Evolutionary conservation across 2,113 vertebrate genomes (phyloP), one percentile per base, ranked within the genome.

Genomic region (Recurvirostra avosetta): DNA sequence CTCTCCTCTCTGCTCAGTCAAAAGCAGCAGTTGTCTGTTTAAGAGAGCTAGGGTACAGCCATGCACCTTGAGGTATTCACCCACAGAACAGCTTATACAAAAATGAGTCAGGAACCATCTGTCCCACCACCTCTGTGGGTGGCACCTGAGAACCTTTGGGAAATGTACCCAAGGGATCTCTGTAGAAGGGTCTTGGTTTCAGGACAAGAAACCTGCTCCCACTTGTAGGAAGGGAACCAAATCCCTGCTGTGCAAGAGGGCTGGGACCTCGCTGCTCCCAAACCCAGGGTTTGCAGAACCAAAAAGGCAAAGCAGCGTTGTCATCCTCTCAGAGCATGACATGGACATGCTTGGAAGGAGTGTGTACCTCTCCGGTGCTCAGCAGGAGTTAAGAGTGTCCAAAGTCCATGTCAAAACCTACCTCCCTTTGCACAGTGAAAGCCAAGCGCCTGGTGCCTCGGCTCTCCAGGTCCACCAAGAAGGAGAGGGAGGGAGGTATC

Each of bases 81-180:
- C 18, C 29, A 66, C 27, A 56, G 32, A 62, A 56, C 22, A 47
- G 12, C 38, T 59, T 27, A 47, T 17, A 36, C 27, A 43, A 26
- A 81, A 55, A 56, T 12, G 7, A 58, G 5, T 20, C 0, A 0
- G 34, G 32, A 43, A 22, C 15, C 0, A 0, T 53, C 65, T 71
- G n/a, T 63, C 47, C 38, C 15, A 25, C 4, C 5, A 0, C 5
- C 27, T 26, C 11, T 41, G 29, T 29, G 22, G 9, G 17, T 26
- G 25, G n/a, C 22, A 47, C 26, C 15, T 34, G 36, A 53, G 30
- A 79, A 34, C 10, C 38, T 80, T 13, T 73, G 56, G 26, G 36
- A 86, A n/a, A 61, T 12, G 15, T 16, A 34, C 14, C 8, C 43
- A 18, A 34, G 16, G 19, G 5, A 2, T 56, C 5, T 55, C 62